These are phyloP conservation scores for Leuciscus waleckii DNA, from an alignment of 2,797 vertebrate species.

Conservation along the genomic window DNA sequence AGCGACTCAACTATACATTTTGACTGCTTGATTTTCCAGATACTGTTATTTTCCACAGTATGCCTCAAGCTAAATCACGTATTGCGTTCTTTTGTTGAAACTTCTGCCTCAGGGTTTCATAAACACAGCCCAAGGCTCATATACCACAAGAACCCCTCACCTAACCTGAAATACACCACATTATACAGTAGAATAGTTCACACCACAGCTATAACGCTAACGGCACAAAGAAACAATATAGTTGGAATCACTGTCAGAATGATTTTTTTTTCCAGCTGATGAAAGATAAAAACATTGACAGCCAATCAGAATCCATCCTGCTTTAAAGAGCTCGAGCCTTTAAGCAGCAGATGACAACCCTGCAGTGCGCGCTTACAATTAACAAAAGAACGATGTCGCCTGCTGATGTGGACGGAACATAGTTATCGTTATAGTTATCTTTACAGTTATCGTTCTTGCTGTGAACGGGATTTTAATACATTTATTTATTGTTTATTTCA, in stretches of 20 bases:
- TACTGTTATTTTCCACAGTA: not conserved
- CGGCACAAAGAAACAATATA: not conserved
- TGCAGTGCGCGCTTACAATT: not conserved
- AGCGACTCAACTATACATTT: not conserved
- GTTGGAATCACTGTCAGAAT: not conserved
- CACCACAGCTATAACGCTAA: not conserved
- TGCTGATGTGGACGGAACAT: not conserved
- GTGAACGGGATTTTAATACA: not conserved
- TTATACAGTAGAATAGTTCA: not conserved
- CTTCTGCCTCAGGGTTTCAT: not conserved
- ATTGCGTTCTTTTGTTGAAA: not conserved
- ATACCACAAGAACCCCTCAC: not conserved
- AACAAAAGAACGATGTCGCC: not conserved
- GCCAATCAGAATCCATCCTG: not conserved
- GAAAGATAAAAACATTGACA: not conserved
- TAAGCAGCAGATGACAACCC: not conserved
- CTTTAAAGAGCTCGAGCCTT: not conserved
- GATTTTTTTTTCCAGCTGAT: not conserved
- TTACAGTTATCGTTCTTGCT: not conserved
- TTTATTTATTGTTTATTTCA: no score
- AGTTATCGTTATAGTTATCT: not conserved
- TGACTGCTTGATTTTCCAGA: not conserved
- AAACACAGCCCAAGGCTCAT: not conserved
- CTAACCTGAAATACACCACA: not conserved
- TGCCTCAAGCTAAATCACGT: not conserved